Evolutionary conservation across 2,888 invertebrate genomes (phyloP), one percentile per base, ranked within the genome.

Genomic region (Drosophila barbarae): DNA sequence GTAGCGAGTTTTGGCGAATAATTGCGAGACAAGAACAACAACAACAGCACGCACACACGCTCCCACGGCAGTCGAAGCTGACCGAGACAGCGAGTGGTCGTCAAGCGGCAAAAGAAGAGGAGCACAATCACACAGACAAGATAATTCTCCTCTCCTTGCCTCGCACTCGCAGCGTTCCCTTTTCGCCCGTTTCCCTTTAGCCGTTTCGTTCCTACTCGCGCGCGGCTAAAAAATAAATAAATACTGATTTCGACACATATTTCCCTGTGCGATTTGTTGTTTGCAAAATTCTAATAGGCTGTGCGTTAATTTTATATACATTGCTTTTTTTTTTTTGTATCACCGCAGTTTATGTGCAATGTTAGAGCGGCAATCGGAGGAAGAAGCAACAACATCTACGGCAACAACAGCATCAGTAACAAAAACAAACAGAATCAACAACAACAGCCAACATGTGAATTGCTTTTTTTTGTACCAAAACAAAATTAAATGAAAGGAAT

Each of bases 321-420:
- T 21, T 15, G 36, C 51, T 63, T 46, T 60, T 49, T 54, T 63
- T 46, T 60, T 49, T 57, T 32, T 63, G 60, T 70, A 65, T 70
- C 65, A 54, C 82, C 67, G 54, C 78, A 84, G 76, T 75, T 65
- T 36, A 67, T 65, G 74, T 82, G 74, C 72, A 84, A 77, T 80
- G 76, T 69, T 65, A 58, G 70, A 70, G 60, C 57, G 63, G 65
- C 63, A 63, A 66, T 44, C 41, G 63, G 58, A 57, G 53, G 68
- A 54, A 61, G 65, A 52, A 71, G 39, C 47, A 30, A 34, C 34
- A 15, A 15, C 36, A 35, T 35, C n/a, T n/a, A 13, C 47, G 30
- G 18, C 42, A 36, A 23, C 55, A 61, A 32, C 69, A 64, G 49
- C 77, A 69, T 34, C 50, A 55, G 21, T 21, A 52, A 49, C 55